Evolutionary conservation across 2,113 vertebrate genomes (phyloP).

Genomic region (Ascaphus truei): DNA sequence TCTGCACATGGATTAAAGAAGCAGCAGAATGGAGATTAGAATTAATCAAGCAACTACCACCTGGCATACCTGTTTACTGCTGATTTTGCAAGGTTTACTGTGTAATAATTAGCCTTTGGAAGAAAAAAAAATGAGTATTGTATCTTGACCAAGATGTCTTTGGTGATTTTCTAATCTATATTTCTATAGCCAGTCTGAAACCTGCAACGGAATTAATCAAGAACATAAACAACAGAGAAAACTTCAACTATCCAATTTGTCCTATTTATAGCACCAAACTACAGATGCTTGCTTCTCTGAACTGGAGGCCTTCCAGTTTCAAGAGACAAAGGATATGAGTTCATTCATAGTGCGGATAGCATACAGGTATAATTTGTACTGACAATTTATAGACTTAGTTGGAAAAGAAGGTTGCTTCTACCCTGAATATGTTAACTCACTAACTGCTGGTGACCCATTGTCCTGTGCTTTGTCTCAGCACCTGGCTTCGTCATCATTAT

Average conservation of each 20-base stretch:
- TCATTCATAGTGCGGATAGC: background rate
- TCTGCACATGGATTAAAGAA: background rate
- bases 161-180: slow-evolving; percentile 20
- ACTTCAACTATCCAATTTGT: slow-evolving; percentile 19
- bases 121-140: too few species aligned
- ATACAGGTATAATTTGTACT: slow-evolving; percentile 21
- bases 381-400: background rate
- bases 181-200: slow-evolving; percentile 13
- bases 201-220: slow-evolving; percentile 1
- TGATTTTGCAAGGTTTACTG: background rate
- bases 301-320: slow-evolving; percentile 11
- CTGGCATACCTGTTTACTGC: background rate
- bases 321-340: slow-evolving; percentile 18
- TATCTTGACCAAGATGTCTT: too few species aligned
- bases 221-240: background rate
- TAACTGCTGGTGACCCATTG: too few species aligned
- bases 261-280: slow-evolving; percentile 9
- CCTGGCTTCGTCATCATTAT: too few species aligned
- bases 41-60: background rate
- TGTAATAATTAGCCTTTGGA: background rate
- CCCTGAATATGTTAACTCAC: background rate
- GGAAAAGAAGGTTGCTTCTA: background rate
- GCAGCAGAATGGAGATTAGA: background rate
- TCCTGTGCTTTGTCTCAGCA: too few species aligned
- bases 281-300: slow-evolving; percentile 15